Percentiles rank a stretch among this genome's conserved stretches.
Evolutionary conservation across 1,140 invertebrate genomes (phyloP).

Genomic region (Orius laevigatus): DNA sequence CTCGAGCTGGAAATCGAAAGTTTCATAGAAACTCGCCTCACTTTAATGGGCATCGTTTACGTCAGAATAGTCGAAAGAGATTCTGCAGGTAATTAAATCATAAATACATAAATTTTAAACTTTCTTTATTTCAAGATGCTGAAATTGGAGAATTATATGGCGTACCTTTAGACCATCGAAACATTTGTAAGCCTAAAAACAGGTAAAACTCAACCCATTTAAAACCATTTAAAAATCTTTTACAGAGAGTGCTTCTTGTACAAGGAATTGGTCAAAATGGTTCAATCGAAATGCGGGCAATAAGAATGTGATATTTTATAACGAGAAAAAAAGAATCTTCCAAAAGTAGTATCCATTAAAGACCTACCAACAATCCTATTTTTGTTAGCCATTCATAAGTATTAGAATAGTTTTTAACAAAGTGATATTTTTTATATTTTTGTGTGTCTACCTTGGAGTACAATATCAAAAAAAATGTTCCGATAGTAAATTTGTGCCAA

Average conservation of each 20-base stretch:
- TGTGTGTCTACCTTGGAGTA: not conserved
- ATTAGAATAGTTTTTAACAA: too few relatives aligned
- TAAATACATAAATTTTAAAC: not conserved
- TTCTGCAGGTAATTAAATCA: constrained; percentile 37
- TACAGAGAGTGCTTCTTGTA: constrained; percentile 43
- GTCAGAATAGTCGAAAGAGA: constrained; percentile 46
- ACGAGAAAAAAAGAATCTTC: not conserved
- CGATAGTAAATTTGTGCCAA: not conserved
- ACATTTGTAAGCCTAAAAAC: constrained; percentile 52
- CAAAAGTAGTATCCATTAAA: not conserved
- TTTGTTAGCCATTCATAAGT: too few relatives aligned
- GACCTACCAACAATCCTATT: not conserved
- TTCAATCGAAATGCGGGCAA: constrained; percentile 14
- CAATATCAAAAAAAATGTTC: not conserved
- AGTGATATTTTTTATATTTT: not conserved
- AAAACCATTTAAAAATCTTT: constrained; percentile 12
- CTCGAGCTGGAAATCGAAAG: constrained; percentile 39
- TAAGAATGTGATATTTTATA: constrained; percentile 7
- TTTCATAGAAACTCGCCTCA: constrained; percentile 48
- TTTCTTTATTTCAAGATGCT: constrained; percentile 36
- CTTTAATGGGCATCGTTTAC: constrained; percentile 48
- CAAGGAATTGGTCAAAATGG: constrained; percentile 28
- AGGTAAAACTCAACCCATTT: constrained; percentile 17
- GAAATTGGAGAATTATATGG: constrained; percentile 44
- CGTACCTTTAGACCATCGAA: constrained; percentile 47